These are phyloP conservation scores for Genyomyrus donnyi DNA, from an alignment of 2,113 vertebrate species.

Conservation along the genomic window DNA sequence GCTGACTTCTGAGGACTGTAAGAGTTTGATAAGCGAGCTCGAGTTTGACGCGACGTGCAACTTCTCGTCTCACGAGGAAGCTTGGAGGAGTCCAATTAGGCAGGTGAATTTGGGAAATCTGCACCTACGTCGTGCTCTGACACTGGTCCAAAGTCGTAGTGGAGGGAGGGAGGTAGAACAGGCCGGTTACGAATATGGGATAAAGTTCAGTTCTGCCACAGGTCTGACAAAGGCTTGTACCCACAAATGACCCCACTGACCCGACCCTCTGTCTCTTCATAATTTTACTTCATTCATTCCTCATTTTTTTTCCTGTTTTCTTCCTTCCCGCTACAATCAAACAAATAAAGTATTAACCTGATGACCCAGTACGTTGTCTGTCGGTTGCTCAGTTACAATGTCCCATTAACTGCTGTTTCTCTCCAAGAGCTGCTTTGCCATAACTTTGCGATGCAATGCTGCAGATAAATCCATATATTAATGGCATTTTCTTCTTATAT, in stretches of 20 bases:
- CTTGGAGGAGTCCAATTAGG: not conserved
- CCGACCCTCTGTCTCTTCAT: constrained; percentile 50
- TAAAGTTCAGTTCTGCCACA: constrained; percentile 65
- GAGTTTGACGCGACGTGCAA: not conserved
- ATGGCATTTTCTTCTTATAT: not conserved
- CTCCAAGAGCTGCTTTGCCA: not conserved
- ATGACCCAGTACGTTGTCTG: constrained; percentile 53
- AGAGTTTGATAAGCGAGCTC: not conserved
- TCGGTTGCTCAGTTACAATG: constrained; percentile 8
- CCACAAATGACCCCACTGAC: constrained; percentile 57
- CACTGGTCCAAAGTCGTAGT: constrained; percentile 55
- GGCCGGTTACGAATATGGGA: constrained; percentile 65
- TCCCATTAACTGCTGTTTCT: not conserved
- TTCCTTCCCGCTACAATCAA: constrained; percentile 70
- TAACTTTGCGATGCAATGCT: not conserved
- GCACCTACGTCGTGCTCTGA: constrained; percentile 55
- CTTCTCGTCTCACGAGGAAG: not conserved
- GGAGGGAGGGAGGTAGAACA: constrained; percentile 61
- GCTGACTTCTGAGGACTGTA: not conserved
- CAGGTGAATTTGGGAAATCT: constrained; percentile 4
- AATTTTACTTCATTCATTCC: constrained; percentile 36
- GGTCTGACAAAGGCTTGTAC: constrained; percentile 68
- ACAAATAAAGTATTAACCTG: constrained; percentile 79
- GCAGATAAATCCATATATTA: not conserved
- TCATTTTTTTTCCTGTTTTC: constrained; percentile 43